phyloP scores from a whole-genome alignment of 1,140 invertebrate genomes.

The Cotesia glomerata region DNA sequence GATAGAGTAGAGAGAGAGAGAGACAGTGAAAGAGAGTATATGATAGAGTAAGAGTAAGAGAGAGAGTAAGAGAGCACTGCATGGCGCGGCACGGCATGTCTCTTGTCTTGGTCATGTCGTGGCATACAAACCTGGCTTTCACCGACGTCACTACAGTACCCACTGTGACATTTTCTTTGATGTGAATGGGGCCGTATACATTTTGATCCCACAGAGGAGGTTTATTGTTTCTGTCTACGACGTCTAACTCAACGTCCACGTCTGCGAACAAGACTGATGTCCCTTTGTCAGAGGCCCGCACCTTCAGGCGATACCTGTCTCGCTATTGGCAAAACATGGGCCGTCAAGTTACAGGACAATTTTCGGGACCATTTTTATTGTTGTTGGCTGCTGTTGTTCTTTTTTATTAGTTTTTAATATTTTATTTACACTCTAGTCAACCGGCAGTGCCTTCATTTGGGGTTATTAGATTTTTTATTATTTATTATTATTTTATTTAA shows the following conservation, averaged over 20 bases:
- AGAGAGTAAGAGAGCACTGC: slow-evolving; percentile 36
- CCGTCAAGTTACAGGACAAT: slow-evolving; percentile 62
- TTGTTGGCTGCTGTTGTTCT: slow-evolving; percentile 35
- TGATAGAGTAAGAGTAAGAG: background rate
- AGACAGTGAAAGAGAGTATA: slow-evolving; percentile 11
- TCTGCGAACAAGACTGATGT: slow-evolving; percentile 86
- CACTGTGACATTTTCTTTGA: slow-evolving; percentile 97
- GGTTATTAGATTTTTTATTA: background rate
- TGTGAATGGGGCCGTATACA: slow-evolving; percentile 93
- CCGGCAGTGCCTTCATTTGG: background rate
- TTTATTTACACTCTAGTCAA: slow-evolving; percentile 10
- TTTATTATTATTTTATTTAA: background rate
- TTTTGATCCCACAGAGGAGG: slow-evolving; percentile 92
- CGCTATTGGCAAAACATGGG: slow-evolving; percentile 77
- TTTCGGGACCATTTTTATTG: slow-evolving; percentile 46
- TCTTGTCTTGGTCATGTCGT: slow-evolving; percentile 61
- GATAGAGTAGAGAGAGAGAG: background rate
- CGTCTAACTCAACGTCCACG: slow-evolving; percentile 95
- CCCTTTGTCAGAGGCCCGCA: slow-evolving; percentile 91
- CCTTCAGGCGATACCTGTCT: slow-evolving; percentile 92
- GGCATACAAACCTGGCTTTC: slow-evolving; percentile 95
- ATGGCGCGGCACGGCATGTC: slow-evolving; percentile 57
- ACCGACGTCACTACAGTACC: slow-evolving; percentile 95
- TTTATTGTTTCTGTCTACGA: slow-evolving; percentile 97
- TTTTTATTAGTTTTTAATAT: slow-evolving; percentile 33